Evolutionary conservation across 2,113 vertebrate genomes (phyloP).

Genomic region (Upupa epops): DNA sequence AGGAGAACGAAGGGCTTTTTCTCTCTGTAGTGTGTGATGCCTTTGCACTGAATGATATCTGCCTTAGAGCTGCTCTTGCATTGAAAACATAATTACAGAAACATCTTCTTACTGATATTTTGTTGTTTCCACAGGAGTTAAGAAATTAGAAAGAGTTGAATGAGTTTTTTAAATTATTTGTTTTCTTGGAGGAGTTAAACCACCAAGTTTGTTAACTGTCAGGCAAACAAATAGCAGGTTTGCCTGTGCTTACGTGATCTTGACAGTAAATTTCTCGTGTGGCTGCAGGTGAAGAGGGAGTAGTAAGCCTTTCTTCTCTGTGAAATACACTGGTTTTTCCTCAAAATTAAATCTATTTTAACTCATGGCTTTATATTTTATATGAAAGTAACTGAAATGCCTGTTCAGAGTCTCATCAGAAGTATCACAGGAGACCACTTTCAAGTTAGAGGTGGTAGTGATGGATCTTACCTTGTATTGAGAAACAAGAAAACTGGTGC

Average conservation of each 20-base stretch:
- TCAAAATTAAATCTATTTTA: background rate
- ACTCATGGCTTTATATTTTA: constrained; percentile 2
- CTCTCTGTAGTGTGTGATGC: background rate
- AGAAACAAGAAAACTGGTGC: background rate
- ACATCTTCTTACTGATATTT: background rate
- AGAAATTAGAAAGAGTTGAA: background rate
- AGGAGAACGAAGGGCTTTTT: background rate
- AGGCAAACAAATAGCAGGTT: background rate
- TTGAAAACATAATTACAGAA: background rate
- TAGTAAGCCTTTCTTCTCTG: constrained; percentile 10
- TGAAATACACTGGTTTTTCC: constrained; percentile 4
- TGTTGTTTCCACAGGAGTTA: background rate
- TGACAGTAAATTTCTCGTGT: background rate
- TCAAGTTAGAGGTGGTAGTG: background rate
- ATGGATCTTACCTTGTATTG: background rate
- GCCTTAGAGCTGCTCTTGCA: constrained; percentile 4
- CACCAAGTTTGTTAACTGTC: background rate
- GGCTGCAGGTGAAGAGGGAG: background rate
- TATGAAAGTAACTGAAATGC: background rate
- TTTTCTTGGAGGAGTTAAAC: background rate
- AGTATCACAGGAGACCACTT: background rate
- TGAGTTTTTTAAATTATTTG: background rate
- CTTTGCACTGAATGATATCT: constrained; percentile 26
- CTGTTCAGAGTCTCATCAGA: background rate
- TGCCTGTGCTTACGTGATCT: background rate